phyloP scores from a whole-genome alignment of 2,888 invertebrate species.

The Trachelus stipa region DNA sequence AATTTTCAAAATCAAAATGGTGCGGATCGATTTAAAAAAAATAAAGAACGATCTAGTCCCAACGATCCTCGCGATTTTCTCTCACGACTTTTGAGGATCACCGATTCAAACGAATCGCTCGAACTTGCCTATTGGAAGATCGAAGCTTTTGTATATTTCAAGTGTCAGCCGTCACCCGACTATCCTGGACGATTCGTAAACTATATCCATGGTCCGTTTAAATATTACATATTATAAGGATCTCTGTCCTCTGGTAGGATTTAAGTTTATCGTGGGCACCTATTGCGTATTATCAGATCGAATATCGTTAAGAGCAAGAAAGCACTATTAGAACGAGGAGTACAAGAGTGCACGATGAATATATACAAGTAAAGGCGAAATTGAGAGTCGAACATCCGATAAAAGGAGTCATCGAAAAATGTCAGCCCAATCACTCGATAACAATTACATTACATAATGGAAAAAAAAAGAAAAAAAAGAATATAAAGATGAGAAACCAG shows the following conservation, averaged over 20 bases:
- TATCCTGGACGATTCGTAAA: background rate
- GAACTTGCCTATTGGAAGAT: background rate
- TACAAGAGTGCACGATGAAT: background rate
- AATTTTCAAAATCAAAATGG: background rate
- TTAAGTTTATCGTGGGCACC: slow-evolving; percentile 47
- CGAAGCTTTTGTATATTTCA: background rate
- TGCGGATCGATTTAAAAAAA: no score
- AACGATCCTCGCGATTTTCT: no score
- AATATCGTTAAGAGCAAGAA: background rate
- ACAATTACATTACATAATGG: slow-evolving; percentile 24
- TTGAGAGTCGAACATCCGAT: slow-evolving; percentile 26
- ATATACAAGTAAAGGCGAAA: slow-evolving; percentile 14
- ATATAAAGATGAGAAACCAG: slow-evolving; percentile 44
- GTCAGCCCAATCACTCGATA: slow-evolving; percentile 42
- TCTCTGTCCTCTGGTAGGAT: slow-evolving; percentile 58
- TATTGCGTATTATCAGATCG: slow-evolving; percentile 43
- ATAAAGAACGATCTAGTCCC: no score
- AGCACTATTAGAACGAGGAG: slow-evolving; percentile 1
- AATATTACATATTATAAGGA: slow-evolving; percentile 4
- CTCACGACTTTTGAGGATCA: no score
- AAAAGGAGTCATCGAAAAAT: slow-evolving; percentile 35
- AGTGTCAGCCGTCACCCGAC: background rate
- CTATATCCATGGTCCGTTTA: background rate
- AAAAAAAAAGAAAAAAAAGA: background rate
- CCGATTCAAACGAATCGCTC: no score